A percentile compares a stretch with the other conserved stretches of the same genome.
Evolutionary conservation across 2,797 vertebrate species (phyloP).

Genomic region (Crocidura indochinensis): DNA sequence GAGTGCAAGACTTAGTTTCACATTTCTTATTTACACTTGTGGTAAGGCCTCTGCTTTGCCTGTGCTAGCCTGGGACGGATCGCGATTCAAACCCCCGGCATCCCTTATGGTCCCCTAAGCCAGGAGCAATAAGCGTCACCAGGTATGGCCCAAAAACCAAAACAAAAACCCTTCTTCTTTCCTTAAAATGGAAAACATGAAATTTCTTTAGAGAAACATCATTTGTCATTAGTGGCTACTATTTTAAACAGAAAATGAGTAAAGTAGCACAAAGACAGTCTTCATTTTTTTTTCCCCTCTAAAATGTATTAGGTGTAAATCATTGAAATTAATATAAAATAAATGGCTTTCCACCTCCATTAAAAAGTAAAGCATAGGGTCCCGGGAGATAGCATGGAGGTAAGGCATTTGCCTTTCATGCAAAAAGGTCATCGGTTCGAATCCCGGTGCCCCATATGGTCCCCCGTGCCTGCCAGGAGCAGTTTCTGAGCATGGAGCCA

Average conservation of each 20-base stretch:
- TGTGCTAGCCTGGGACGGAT: too few relatives aligned
- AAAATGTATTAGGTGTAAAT: conserved; percentile 9
- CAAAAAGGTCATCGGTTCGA: too few relatives aligned
- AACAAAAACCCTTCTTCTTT: not conserved
- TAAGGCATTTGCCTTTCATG: too few relatives aligned
- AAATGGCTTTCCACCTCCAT: not conserved
- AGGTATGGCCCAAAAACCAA: too few relatives aligned
- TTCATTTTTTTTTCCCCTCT: not conserved
- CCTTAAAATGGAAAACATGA: conserved; percentile 53
- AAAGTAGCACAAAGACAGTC: conserved; percentile 15
- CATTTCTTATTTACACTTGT: conserved; percentile 1
- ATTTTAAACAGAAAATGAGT: conserved; percentile 61
- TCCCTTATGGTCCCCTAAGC: too few relatives aligned
- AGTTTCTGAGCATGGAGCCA: too few relatives aligned
- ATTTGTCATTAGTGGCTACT: conserved; percentile 34
- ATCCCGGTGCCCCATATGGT: too few relatives aligned
- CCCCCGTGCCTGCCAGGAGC: too few relatives aligned
- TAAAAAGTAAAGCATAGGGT: not conserved
- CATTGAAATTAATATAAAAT: conserved; percentile 54
- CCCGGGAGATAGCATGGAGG: too few relatives aligned
- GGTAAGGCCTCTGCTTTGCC: too few relatives aligned
- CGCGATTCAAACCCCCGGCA: too few relatives aligned
- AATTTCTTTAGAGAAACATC: conserved; percentile 33
- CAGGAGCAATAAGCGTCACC: too few relatives aligned
- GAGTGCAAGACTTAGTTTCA: not conserved